A percentile compares a stretch with the other conserved stretches of the same genome.
These are phyloP conservation scores for Sebastes umbrosus DNA, from an alignment of 2,797 vertebrate species.

Conservation along the genomic window DNA sequence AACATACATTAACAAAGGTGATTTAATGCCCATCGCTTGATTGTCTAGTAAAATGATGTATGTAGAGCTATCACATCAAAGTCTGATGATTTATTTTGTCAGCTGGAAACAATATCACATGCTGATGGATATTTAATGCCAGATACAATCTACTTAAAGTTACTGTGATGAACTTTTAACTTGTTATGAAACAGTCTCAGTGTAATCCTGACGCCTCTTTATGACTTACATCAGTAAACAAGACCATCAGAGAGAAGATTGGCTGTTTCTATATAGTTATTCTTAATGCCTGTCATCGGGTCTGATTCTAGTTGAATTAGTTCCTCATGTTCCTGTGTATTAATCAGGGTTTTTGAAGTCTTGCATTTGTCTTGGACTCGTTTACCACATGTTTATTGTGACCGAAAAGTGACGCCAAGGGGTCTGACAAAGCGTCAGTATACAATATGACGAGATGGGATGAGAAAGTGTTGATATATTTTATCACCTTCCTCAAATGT, in stretches of 20 bases:
- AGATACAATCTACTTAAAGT: not conserved
- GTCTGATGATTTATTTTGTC: not conserved
- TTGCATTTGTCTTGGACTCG: too few relatives aligned
- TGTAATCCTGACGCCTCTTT: too few relatives aligned
- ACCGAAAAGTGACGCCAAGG: rapidly evolving
- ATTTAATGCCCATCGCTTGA: not conserved
- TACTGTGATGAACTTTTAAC: too few relatives aligned
- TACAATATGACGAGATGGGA: too few relatives aligned
- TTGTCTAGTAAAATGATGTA: not conserved
- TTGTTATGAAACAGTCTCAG: too few relatives aligned
- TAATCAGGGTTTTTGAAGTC: too few relatives aligned
- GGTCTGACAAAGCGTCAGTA: too few relatives aligned
- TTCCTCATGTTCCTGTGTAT: not conserved
- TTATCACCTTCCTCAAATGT: rapidly evolving
- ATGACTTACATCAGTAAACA: too few relatives aligned
- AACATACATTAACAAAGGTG: not conserved
- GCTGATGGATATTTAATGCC: not conserved
- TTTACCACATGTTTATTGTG: rapidly evolving
- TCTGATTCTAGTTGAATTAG: not conserved
- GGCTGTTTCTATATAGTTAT: too few relatives aligned
- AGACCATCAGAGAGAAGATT: too few relatives aligned
- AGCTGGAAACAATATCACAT: not conserved
- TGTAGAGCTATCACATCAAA: not conserved
- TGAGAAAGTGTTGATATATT: too few relatives aligned
- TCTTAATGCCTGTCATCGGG: too few relatives aligned